Evolutionary conservation across 2,888 invertebrate genomes (phyloP), one percentile per base, ranked within the genome.

Genomic region (Caenorhabditis angaria): DNA sequence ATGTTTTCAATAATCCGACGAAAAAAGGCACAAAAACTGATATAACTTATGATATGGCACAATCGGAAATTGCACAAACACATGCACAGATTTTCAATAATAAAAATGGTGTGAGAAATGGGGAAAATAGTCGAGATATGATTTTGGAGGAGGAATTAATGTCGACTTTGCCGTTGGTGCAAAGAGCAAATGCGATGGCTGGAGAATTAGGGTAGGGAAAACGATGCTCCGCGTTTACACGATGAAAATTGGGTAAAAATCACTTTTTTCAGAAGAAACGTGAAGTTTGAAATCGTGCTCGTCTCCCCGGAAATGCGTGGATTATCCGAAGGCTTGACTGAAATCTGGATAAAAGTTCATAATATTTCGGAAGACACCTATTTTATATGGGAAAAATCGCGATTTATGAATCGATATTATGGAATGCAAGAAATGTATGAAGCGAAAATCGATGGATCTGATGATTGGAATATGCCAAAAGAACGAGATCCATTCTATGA

Each of bases 371-470:
- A 89, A 4, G 90, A 89, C 62, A 88, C 89, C 29, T 90, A 90
- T 77, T 90, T 90, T 86, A 85, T 90, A 18, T 91, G 90, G 90
- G 86, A 89, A 25, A 88, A 89, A 71, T 88, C 89, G 53, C 89
- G 90, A 73, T 91, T 91, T 84, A 82, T 89, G 56, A 89, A 90
- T 83, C 22, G 80, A 22, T 82, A 90, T 77, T 90, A 88, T 78
- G 87, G 90, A 58, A 91, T 91, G 90, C 89, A 90, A 80, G 90
- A 91, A 81, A 89, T 91, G 89, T 91, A 89, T 78, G 88, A 89
- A 74, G 89, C 89, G 62, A 90, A 89, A 81, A 88, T 88, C 73
- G 89, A 90, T 48, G 90, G 89, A 10, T 89, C 89, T 27, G 88
- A 88, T 10, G 87, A 88, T 41, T 90, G 89, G 89, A 88, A 90